phyloP scores from a whole-genome alignment of 2,888 invertebrate genomes.

The Tridacna crocea region DNA sequence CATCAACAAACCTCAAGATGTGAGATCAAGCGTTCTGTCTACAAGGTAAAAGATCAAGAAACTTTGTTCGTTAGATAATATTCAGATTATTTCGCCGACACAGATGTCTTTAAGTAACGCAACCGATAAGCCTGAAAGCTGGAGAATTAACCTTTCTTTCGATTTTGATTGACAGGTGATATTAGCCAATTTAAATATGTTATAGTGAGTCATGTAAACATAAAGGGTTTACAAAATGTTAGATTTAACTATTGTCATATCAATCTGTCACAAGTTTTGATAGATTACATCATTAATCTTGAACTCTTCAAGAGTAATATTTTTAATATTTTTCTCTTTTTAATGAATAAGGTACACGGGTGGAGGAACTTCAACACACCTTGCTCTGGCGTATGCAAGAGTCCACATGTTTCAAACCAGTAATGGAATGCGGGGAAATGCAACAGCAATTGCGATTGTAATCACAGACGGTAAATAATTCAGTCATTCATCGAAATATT shows the following conservation, averaged over 20 bases:
- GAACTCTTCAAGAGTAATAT: not conserved
- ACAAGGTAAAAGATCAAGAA: not conserved
- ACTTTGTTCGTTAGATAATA: not conserved
- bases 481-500: no score
- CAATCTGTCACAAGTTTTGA: no score
- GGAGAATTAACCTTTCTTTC: no score
- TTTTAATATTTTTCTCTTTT: not conserved
- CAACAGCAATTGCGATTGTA: not conserved
- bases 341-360: not conserved
- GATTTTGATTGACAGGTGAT: no score
- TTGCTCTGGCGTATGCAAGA: slow-evolving; percentile 7
- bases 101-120: no score
- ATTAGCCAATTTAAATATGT: no score
- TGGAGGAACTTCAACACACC: slow-evolving; percentile 5
- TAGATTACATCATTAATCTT: no score
- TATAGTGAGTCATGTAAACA: no score
- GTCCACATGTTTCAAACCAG: slow-evolving; percentile 2
- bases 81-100: not conserved
- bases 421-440: slow-evolving; percentile 6
- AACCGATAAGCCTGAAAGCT: no score
- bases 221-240: no score
- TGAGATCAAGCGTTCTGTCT: not conserved
- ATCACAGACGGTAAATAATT: not conserved
- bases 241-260: no score
- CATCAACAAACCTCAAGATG: not conserved